Evolutionary conservation across 2,113 vertebrate genomes (phyloP), one percentile per base, ranked within the genome.

Genomic region (Fregata magnificens): DNA sequence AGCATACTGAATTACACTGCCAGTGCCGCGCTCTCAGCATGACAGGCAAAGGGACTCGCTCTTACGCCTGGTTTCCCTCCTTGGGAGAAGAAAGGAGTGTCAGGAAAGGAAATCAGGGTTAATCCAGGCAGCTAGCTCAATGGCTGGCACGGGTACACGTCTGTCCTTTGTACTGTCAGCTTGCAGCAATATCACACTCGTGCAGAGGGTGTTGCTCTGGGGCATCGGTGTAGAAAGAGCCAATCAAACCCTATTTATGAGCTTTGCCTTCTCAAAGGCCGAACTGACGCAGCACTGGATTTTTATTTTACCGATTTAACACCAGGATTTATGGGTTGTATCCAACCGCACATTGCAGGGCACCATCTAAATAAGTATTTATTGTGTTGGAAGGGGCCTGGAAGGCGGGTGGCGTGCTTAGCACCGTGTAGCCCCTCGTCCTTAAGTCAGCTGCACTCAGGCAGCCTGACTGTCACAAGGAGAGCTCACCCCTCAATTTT

Each of bases 281-380:
- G 14, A 95, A 95, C 91, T 97, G 84, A 94, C 82, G 76, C 86
- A 92, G 94, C 71, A 92, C 38, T 31, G 34, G 94, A 38, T 86
- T 95, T 95, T 95, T 94, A 92, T 94, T 95, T 77, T 95, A 52
- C 96, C 3, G 56, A 66, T 96, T 97, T 94, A 97, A 91, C 91
- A 95, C 80, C 87, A n/a, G 73, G 90, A 94, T 96, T 96, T 97
- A 93, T 95, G 89, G 90, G 89, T 97, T 14, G 34, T 77, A 88
- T 93, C 90, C 86, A 89, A n/a, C 38, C 0, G 38, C 76, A 79
- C 76, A 24, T 85, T 89, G 81, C 88, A 79, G 88, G 74, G 84
- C 74, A 90, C 90, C 82, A 61, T 69, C 96, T 93, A 79, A 96
- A 95, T 95, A 90, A 91, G 87, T 89, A 86, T 97, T 97, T 97